phyloP scores from a whole-genome alignment of 2,888 invertebrate species.

The Mesorhabditis sp. region DNA sequence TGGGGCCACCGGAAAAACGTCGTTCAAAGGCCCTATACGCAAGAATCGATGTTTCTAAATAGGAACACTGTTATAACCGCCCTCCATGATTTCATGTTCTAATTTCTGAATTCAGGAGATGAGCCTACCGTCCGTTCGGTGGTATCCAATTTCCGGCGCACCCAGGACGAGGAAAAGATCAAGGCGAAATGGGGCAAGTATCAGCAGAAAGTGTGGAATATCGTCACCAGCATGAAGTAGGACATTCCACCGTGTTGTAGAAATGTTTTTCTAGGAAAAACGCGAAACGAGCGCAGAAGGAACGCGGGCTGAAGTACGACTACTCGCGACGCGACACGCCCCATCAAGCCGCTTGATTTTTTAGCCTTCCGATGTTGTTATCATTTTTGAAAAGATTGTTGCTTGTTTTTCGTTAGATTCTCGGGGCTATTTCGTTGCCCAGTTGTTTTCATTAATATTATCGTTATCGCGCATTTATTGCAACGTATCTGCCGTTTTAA shows the following conservation, averaged over 20 bases:
- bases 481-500: too few relatives aligned
- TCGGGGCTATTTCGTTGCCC: neutral
- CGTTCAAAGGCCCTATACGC: too few relatives aligned
- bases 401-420: neutral
- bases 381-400: neutral
- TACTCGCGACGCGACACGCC: neutral
- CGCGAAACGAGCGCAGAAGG: neutral
- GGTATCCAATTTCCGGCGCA: neutral
- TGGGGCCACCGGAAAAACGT: too few relatives aligned
- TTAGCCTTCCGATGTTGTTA: neutral
- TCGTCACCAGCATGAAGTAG: neutral
- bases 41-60: too few relatives aligned
- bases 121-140: neutral
- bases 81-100: too few relatives aligned
- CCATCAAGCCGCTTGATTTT: neutral
- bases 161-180: constrained; percentile 3
- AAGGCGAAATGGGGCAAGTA: neutral
- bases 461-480: too few relatives aligned
- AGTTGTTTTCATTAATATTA: neutral
- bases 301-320: constrained; percentile 2
- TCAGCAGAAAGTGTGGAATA: neutral
- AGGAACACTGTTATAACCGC: too few relatives aligned
- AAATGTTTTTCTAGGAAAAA: constrained; percentile 1
- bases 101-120: neutral
- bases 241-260: neutral